Conservation (phyloP, 2,888 invertebrate species). For the Germaria angustata region DNA sequence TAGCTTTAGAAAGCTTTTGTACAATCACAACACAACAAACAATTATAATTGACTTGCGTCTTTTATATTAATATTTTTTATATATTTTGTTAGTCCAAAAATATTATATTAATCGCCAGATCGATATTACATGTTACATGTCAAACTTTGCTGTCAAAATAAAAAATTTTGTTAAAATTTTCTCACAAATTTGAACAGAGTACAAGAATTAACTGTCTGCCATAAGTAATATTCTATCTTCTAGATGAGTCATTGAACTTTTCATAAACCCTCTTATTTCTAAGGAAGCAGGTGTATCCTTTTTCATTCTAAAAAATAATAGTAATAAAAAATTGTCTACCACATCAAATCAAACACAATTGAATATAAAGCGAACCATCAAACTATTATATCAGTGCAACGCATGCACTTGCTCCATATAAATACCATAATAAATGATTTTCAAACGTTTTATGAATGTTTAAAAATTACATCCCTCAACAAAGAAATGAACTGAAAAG, state of each 20-base stretch:
- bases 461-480: conserved; percentile 41
- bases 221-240: too few relatives aligned
- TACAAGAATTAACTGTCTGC: too few relatives aligned
- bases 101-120: too few relatives aligned
- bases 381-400: neutral
- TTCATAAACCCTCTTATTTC: neutral
- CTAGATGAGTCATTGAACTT: conserved; percentile 66
- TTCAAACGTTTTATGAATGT: conserved; percentile 60
- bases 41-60: too few relatives aligned
- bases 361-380: conserved; percentile 20
- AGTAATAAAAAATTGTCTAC: neutral
- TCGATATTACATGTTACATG: too few relatives aligned
- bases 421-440: conserved; percentile 52
- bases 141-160: too few relatives aligned
- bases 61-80: too few relatives aligned
- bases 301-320: conserved; percentile 7
- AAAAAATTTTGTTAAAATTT: too few relatives aligned
- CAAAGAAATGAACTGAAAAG: conserved; percentile 20
- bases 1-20: too few relatives aligned
- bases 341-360: conserved; percentile 1
- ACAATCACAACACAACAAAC: too few relatives aligned
- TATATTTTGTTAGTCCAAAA: too few relatives aligned
- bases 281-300: conserved; percentile 68
- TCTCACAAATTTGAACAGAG: too few relatives aligned
- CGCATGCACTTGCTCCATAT: conserved; percentile 61